Base-by-base conservation (phyloP, 1,140 invertebrate genomes). In the Drosophila auraria region DNA sequence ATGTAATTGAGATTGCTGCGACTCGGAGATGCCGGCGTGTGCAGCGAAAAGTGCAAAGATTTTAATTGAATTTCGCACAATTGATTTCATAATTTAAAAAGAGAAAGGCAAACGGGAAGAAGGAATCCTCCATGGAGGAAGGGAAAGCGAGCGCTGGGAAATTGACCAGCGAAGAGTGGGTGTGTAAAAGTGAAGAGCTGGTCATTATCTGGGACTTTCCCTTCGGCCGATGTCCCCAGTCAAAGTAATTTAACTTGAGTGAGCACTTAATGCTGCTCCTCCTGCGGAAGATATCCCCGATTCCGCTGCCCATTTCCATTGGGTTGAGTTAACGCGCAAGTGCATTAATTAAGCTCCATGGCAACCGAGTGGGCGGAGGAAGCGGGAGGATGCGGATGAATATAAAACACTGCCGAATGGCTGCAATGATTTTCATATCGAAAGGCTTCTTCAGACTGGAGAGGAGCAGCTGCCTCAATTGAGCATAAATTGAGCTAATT, bases 201-300 rank as follows among this genome's bases (percentile, higher is more conserved):
- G 80, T 51, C 68, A 83, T 83, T 87, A 87, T 83, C 76, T 42
- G 80, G 50, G 45, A n/a, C 30, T 42, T 30, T 53, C 61, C 61
- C 49, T 20, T 30, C 30, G 9, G 33, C 33, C 30, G 44, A 58
- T 42, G 66, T 59, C 62, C 63, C 51, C 70, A 77, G 78, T 76
- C 73, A 89, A 83, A 87, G 84, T 84, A 83, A 87, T 84, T 89
- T 87, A 83, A 84, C 83, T 87, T 83, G 69, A 87, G 86, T 89
- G 84, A 73, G 70, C 78, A 69, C 81, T 87, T 83, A 87, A 89
- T 81, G 78, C 75, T 71, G 70, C 33, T 56, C 76, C 56, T 42
- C 60, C 49, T 53, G 44, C n/a, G 63, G 57, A 63, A 36, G 38
- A 30, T 30, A 38, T 50, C 27, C 68, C 68, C 9, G 51, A 44